These are phyloP conservation scores for Acronicta psi DNA, from an alignment of 2,888 invertebrate species.

Conservation along the genomic window DNA sequence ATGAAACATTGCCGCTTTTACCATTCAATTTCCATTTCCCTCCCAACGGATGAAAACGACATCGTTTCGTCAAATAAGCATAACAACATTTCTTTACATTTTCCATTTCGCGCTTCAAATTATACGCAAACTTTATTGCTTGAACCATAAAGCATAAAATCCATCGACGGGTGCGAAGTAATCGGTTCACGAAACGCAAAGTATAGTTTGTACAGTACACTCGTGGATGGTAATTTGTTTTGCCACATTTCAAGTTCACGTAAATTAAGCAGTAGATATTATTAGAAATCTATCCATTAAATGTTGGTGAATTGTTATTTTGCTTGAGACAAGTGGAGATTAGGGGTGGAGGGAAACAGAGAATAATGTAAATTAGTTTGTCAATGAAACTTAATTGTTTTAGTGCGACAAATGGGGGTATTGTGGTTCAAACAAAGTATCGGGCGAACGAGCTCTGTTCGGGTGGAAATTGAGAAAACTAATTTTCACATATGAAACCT, in stretches of 20 bases:
- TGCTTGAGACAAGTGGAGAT: not conserved
- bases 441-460: no score
- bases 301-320: constrained; percentile 3
- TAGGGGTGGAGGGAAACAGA: not conserved
- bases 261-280: constrained; percentile 12
- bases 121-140: constrained; percentile 12
- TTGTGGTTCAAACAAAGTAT: no score
- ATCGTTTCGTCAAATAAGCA: constrained; percentile 49
- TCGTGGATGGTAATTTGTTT: constrained; percentile 41
- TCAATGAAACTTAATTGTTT: not conserved
- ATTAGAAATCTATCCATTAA: constrained; percentile 20
- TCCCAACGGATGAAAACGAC: constrained; percentile 61
- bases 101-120: not conserved
- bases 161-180: not conserved
- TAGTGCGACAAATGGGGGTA: not conserved
- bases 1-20: constrained; percentile 47
- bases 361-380: not conserved
- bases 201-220: constrained; percentile 23
- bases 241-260: constrained; percentile 32
- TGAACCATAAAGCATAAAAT: constrained; percentile 17
- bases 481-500: no score
- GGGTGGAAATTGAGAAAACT: no score
- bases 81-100: constrained; percentile 28
- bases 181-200: constrained; percentile 14
- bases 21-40: constrained; percentile 62